These are phyloP conservation scores for Polypterus bichir DNA, from an alignment of 2,113 vertebrate species.

Conservation along the genomic window DNA sequence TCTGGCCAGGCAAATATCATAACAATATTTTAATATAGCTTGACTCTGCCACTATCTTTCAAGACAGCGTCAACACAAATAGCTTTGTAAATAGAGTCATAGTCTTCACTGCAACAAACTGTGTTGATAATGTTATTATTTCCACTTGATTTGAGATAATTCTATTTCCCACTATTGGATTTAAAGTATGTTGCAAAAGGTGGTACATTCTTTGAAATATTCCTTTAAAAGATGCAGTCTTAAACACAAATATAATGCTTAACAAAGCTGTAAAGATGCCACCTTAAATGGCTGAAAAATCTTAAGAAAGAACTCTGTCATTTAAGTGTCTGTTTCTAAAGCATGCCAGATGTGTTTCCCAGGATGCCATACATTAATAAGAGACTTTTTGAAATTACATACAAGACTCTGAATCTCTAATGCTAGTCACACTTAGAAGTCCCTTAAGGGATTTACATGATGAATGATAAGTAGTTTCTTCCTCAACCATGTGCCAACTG, in stretches of 20 bases:
- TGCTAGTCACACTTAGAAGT: slow-evolving; percentile 12
- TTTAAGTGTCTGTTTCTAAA: not conserved
- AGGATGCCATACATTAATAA: slow-evolving; percentile 7
- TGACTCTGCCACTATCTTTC: too few species aligned
- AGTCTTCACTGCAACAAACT: too few species aligned
- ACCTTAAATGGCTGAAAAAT: not conserved
- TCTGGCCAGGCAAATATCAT: too few species aligned
- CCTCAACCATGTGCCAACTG: not conserved
- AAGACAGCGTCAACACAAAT: too few species aligned
- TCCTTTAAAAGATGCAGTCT: not conserved
- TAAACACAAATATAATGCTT: slow-evolving; percentile 7
- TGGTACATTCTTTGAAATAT: too few species aligned
- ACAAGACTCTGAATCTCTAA: slow-evolving; percentile 18
- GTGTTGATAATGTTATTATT: too few species aligned
- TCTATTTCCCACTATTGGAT: too few species aligned
- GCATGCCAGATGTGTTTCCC: slow-evolving; percentile 1
- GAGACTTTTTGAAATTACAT: slow-evolving; percentile 20
- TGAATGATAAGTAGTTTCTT: slow-evolving; percentile 1
- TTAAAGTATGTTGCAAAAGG: too few species aligned
- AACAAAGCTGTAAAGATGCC: slow-evolving; percentile 2
- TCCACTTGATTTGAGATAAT: too few species aligned
- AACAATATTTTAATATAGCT: too few species aligned
- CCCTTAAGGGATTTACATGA: slow-evolving; percentile 4
- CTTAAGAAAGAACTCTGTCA: slow-evolving; percentile 6
- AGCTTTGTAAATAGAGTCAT: too few species aligned